Base-by-base conservation (phyloP, 2,797 vertebrate genomes). In the Ataeniobius toweri region DNA sequence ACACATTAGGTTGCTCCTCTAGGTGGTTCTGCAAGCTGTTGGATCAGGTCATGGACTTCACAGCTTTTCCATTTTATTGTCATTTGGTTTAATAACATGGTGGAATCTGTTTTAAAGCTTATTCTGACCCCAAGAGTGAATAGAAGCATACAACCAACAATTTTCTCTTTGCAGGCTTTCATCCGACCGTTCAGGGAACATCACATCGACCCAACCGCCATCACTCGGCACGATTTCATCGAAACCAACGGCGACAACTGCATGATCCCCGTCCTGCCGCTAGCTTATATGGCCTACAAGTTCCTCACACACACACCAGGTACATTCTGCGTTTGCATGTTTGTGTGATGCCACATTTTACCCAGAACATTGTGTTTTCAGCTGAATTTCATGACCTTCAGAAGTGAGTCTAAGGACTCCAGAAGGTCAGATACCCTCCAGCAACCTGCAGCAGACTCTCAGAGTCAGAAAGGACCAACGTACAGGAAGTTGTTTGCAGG, bases 191-290 rank as follows among this genome's bases (percentile, higher is more conserved):
- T 99, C 91, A 95, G 98, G 85, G 98, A 99, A 83, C 98, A 99
- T 90, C 98, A 98, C 84, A 98, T 99, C 7, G 97, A 99, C 89
- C 98, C 97, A 14, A 99, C 97, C 3, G 97, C 97, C 81, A 98
- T 99, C 90, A 99, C 97, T 4, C 96, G 97, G 20, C 98, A 99
- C 8, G 96, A 99, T 93, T 98, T 99, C 88, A 97, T 99, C 28
- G 97, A 99, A 94, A 99, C 97, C 83, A 99, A 99, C 1, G 98
- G 98, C 0, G 98, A 99, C 94, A 99, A 99, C 94, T 99, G 98
- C 87, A 97, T 98, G 94, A 93, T 98, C 89, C 97, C 97, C 0
- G 91, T 99, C 77, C 88, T 99, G 46, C 98, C 97, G 0, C 85
- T 99, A 90, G 93, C 96, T 71, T 95, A 96, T 90, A 98, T 98